Evolutionary conservation across 1,140 invertebrate genomes (phyloP).

Genomic region (Pseudomyrmex gracilis): DNA sequence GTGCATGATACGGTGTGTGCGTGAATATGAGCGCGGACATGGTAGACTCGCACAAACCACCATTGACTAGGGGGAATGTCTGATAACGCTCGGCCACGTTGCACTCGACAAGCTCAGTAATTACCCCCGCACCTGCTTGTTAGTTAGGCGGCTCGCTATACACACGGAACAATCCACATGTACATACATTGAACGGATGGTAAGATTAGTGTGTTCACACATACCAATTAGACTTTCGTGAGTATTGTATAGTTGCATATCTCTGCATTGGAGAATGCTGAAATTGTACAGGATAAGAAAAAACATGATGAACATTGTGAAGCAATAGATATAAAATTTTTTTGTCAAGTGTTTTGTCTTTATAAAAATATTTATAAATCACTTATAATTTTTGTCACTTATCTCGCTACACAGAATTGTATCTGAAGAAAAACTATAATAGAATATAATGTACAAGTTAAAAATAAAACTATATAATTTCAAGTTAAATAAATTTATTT

Average conservation of each 20-base stretch:
- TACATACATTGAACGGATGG: not conserved
- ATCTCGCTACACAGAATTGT: no score
- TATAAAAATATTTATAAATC: no score
- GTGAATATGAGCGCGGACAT: not conserved
- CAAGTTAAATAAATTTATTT: no score
- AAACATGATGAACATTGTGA: conserved; percentile 25
- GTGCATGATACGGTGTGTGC: not conserved
- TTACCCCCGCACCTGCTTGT: conserved; percentile 64
- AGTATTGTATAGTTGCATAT: not conserved
- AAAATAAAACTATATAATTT: no score
- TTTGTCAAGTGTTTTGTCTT: conserved; percentile 31
- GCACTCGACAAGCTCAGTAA: conserved; percentile 67
- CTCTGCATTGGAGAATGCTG: conserved; percentile 67
- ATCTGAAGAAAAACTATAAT: no score
- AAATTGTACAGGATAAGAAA: conserved; percentile 63
- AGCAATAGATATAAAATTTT: conserved; percentile 27
- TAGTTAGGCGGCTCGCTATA: conserved; percentile 30
- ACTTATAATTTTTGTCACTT: no score
- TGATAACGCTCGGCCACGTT: conserved; percentile 69
- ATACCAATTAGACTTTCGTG: not conserved
- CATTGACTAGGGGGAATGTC: conserved; percentile 53
- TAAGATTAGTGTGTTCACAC: conserved; percentile 11
- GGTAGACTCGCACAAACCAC: not conserved
- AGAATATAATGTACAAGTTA: no score
- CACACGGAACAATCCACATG: conserved; percentile 12